Evolutionary conservation across 2,113 vertebrate species (phyloP).

Genomic region (Chelonoidis abingdonii): DNA sequence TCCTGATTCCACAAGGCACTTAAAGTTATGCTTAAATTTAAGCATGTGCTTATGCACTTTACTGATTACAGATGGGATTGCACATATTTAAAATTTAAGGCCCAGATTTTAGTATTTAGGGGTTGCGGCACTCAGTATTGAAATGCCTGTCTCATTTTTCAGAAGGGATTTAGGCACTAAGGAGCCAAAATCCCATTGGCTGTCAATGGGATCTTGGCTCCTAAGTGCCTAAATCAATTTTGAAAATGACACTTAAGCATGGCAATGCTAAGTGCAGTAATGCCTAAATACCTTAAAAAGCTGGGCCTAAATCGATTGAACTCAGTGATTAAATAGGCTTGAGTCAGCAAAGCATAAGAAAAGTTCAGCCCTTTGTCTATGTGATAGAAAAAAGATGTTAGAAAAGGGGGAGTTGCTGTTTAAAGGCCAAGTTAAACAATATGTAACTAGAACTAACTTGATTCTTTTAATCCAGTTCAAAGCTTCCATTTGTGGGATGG

Average conservation of each 20-base stretch:
- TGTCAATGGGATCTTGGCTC: too few relatives aligned
- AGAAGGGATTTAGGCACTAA: too few relatives aligned
- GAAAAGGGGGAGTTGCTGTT: background rate
- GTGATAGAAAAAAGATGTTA: background rate
- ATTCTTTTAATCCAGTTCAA: conserved; percentile 56
- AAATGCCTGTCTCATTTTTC: too few relatives aligned
- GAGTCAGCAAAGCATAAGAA: background rate
- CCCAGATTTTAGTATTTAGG: too few relatives aligned
- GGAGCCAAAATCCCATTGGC: too few relatives aligned
- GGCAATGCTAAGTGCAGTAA: background rate
- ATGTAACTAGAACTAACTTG: conserved; percentile 24
- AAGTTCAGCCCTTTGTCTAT: background rate
- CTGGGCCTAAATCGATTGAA: background rate
- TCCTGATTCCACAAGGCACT: background rate
- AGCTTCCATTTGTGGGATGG: conserved; percentile 20
- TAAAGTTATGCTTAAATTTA: background rate
- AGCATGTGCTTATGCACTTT: background rate
- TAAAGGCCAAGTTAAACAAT: conserved; percentile 44
- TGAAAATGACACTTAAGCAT: background rate
- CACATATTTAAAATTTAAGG: too few relatives aligned
- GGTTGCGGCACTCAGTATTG: too few relatives aligned
- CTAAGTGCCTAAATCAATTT: background rate
- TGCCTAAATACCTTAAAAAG: background rate
- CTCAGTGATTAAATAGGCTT: conserved; percentile 7
- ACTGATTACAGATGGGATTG: too few relatives aligned